Conservation (phyloP, 2,113 vertebrate genomes). For the Sakesphorus luctuosus region DNA sequence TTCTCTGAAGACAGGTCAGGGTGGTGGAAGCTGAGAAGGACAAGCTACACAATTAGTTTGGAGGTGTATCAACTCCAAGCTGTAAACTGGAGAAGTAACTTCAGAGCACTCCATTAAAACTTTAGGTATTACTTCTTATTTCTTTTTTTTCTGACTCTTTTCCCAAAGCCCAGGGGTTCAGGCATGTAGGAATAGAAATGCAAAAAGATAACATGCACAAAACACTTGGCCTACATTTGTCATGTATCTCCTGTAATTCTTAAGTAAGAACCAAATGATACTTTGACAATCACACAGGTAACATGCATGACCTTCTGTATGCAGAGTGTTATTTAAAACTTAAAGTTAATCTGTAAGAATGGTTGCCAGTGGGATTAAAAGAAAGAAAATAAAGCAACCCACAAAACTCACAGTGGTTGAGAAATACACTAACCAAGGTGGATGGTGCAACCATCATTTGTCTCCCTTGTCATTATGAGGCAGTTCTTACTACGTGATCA, state of each 20-base stretch:
- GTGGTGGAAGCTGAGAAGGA: neutral
- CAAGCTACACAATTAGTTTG: neutral
- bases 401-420: neutral
- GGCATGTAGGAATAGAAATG: neutral
- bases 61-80: neutral
- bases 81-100: neutral
- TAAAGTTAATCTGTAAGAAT: neutral
- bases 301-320: neutral
- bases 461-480: conserved; percentile 8
- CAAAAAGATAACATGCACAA: neutral
- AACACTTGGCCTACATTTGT: neutral
- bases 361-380: neutral
- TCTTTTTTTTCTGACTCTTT: neutral
- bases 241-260: neutral
- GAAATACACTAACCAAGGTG: conserved; percentile 33
- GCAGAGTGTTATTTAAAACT: neutral
- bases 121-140: neutral
- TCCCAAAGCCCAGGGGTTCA: neutral
- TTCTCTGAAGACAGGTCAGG: conserved; percentile 9
- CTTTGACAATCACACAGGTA: neutral
- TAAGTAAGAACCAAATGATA: neutral
- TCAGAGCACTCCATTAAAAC: neutral
- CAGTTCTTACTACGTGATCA: neutral
- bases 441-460: conserved; percentile 9
- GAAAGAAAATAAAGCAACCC: neutral